A percentile compares a stretch with the other conserved stretches of the same genome.
These are phyloP conservation scores for Psittacula echo DNA, from an alignment of 2,797 vertebrate genomes.

Conservation along the genomic window DNA sequence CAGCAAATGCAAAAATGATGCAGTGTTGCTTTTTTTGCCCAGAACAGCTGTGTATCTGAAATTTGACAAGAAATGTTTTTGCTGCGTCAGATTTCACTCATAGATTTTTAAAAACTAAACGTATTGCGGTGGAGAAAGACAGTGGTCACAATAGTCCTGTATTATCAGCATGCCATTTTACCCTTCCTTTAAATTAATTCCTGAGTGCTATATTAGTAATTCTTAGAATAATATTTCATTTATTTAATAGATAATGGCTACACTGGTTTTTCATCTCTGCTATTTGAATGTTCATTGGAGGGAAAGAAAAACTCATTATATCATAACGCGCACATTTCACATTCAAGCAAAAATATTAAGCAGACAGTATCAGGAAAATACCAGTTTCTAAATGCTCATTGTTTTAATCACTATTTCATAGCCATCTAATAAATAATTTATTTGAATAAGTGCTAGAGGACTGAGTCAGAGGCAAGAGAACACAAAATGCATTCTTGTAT, in stretches of 20 bases:
- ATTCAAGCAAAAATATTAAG: background rate
- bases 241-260: background rate
- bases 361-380: background rate
- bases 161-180: background rate
- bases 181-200: background rate
- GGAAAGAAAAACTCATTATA: background rate
- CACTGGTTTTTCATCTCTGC: background rate
- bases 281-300: background rate
- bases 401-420: background rate
- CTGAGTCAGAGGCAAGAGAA: background rate
- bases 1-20: background rate
- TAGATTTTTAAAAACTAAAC: background rate
- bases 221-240: background rate
- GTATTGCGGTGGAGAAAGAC: background rate
- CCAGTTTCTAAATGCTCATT: background rate
- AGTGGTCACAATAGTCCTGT: background rate
- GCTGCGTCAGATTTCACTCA: background rate
- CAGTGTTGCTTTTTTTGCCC: background rate
- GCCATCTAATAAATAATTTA: background rate
- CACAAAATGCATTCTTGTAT: background rate
- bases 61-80: background rate
- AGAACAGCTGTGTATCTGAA: background rate
- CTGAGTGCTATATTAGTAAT: background rate
- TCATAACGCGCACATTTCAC: background rate
- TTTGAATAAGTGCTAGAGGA: background rate